These are phyloP conservation scores for Darevskia mixta DNA, from an alignment of 2,797 vertebrate genomes.

Conservation along the genomic window DNA sequence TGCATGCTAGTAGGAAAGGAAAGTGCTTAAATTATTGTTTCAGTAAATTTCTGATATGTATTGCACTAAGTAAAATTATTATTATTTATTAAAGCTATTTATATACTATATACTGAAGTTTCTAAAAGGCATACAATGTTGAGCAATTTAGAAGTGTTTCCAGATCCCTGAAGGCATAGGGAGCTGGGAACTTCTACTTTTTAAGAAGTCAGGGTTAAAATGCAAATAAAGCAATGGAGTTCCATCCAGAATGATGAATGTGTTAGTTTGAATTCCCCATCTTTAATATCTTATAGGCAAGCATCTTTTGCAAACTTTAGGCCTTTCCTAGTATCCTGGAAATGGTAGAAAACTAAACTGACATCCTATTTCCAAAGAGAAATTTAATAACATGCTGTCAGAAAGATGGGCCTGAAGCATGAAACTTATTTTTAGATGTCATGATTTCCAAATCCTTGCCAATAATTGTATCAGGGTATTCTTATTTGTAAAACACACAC, in stretches of 20 bases:
- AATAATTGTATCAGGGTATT: background rate
- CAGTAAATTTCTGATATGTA: background rate
- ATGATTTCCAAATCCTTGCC: background rate
- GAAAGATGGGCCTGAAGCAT: background rate
- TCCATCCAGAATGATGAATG: slow-evolving; percentile 5
- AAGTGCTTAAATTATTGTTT: slow-evolving; percentile 16
- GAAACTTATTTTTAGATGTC: background rate
- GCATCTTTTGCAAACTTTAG: background rate
- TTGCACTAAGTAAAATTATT: background rate
- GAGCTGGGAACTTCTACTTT: too few species aligned
- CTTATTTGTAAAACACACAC: too few species aligned
- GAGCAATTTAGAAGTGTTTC: background rate
- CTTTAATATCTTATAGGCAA: background rate
- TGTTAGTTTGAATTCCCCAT: slow-evolving; percentile 1
- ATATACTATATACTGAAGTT: too few species aligned
- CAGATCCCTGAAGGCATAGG: background rate
- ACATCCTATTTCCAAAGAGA: background rate
- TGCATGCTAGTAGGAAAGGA: background rate
- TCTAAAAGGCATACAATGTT: too few species aligned
- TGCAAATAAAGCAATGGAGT: background rate
- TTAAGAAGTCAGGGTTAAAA: background rate
- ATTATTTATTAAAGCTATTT: too few species aligned
- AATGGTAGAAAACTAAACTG: background rate
- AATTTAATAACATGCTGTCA: background rate
- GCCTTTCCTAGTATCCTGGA: background rate